A percentile compares a stretch with the other conserved stretches of the same genome.
phyloP scores from a whole-genome alignment of 2,113 vertebrate species.

The Aegotheles bennettii region DNA sequence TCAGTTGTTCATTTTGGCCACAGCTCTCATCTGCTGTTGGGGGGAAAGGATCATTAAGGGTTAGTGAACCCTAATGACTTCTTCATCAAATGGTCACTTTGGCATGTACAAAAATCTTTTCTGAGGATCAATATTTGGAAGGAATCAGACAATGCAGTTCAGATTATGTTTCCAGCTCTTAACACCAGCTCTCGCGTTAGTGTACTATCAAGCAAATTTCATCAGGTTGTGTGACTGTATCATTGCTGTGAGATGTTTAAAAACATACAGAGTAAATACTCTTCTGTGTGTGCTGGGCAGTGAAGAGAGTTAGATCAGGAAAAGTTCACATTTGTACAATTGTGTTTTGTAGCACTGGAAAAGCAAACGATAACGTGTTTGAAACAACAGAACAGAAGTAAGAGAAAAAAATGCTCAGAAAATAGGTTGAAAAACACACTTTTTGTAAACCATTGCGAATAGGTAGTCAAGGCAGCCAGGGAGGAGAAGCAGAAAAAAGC shows the following conservation, averaged over 20 bases:
- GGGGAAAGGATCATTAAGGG: not conserved
- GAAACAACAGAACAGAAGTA: not conserved
- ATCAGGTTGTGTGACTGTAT: not conserved
- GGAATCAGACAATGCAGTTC: not conserved
- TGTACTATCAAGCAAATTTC: not conserved
- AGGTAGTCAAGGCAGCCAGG: not conserved
- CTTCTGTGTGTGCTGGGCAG: not conserved
- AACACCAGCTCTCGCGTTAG: not conserved
- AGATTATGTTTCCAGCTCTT: not conserved
- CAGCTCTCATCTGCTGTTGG: not conserved
- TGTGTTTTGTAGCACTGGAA: not conserved
- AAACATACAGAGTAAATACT: not conserved
- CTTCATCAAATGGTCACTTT: not conserved
- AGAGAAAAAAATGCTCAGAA: not conserved
- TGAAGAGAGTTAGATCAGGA: not conserved
- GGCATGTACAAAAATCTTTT: not conserved
- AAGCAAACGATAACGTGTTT: not conserved
- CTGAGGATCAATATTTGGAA: not conserved
- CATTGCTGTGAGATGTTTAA: not conserved
- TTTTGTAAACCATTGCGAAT: slow-evolving; percentile 36
- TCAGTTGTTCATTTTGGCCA: not conserved
- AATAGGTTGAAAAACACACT: not conserved
- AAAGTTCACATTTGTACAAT: not conserved
- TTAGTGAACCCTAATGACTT: not conserved
- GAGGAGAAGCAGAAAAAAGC: slow-evolving; percentile 33